Percentiles rank a stretch among this genome's conserved stretches.
These are phyloP conservation scores for Lepidostoma basale DNA, from an alignment of 1,140 invertebrate genomes.

Conservation along the genomic window DNA sequence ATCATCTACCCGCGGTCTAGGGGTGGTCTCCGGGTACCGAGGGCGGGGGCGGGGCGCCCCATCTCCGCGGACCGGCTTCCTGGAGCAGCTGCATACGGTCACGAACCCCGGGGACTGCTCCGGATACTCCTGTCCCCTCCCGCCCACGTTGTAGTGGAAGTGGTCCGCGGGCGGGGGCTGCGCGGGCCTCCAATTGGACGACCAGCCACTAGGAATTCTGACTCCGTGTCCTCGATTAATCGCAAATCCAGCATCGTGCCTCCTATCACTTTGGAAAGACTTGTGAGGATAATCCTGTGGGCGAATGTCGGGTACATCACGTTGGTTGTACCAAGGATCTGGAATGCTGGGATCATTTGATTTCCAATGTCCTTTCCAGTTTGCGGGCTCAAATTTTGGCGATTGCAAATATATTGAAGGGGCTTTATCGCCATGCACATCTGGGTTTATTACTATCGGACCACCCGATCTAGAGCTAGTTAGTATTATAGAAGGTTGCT, in stretches of 20 bases:
- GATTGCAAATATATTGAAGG: slow-evolving; percentile 24
- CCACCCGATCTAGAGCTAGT: background rate
- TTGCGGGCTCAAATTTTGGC: slow-evolving; percentile 23
- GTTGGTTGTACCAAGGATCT: background rate
- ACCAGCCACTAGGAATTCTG: slow-evolving; percentile 33
- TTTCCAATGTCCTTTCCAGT: slow-evolving; percentile 24
- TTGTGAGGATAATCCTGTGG: background rate
- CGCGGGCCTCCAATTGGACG: slow-evolving; percentile 35
- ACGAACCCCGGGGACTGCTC: slow-evolving; percentile 27
- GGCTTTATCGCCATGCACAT: background rate
- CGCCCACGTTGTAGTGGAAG: slow-evolving; percentile 37
- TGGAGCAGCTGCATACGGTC: slow-evolving; percentile 35
- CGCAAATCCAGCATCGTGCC: background rate
- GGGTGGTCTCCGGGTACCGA: slow-evolving; percentile 35
- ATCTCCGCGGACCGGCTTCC: slow-evolving; percentile 29
- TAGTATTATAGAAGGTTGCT: slow-evolving; percentile 22
- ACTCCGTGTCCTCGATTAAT: background rate
- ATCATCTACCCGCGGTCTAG: slow-evolving; percentile 33
- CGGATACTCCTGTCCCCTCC: slow-evolving; percentile 25
- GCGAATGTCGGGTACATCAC: too few species aligned
- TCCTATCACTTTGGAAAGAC: background rate
- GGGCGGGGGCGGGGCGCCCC: background rate
- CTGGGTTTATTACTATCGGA: background rate
- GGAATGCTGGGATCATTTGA: background rate
- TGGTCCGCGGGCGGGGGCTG: slow-evolving; percentile 22